Conservation (phyloP, 2,888 invertebrate species). For the Mesodorylaimus sp. region DNA sequence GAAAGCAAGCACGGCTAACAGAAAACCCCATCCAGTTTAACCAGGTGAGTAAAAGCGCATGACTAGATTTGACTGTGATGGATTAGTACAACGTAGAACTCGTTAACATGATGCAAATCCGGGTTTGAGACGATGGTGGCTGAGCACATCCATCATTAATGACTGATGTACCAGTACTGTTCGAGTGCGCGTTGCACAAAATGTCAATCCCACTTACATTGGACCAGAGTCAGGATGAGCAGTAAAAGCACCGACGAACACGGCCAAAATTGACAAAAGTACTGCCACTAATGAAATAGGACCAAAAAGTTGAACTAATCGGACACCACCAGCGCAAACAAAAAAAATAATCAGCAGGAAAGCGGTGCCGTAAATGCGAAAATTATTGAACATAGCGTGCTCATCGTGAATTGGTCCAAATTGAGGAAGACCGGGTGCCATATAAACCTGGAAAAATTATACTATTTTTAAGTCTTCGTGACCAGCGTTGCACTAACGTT, state of each 20-base stretch:
- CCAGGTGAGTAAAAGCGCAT: no score
- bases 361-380: constrained; percentile 81
- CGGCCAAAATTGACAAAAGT: constrained; percentile 77
- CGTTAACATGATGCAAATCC: no score
- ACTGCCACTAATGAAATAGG: constrained; percentile 89
- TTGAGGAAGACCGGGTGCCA: constrained; percentile 70
- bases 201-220: constrained; percentile 52
- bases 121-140: no score
- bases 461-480: no score
- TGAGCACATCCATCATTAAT: no score
- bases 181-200: no score
- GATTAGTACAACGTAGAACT: no score
- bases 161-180: no score
- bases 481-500: no score
- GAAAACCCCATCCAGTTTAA: no score
- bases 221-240: constrained; percentile 45
- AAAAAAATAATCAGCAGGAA: constrained; percentile 70
- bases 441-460: constrained; percentile 52
- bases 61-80: no score
- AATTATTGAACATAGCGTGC: constrained; percentile 71
- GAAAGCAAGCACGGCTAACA: no score
- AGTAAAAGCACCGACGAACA: constrained; percentile 83
- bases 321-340: constrained; percentile 73
- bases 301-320: constrained; percentile 96
- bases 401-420: constrained; percentile 36